Evolutionary conservation across 1,140 invertebrate genomes (phyloP).

Genomic region (Orchestia grillus): DNA sequence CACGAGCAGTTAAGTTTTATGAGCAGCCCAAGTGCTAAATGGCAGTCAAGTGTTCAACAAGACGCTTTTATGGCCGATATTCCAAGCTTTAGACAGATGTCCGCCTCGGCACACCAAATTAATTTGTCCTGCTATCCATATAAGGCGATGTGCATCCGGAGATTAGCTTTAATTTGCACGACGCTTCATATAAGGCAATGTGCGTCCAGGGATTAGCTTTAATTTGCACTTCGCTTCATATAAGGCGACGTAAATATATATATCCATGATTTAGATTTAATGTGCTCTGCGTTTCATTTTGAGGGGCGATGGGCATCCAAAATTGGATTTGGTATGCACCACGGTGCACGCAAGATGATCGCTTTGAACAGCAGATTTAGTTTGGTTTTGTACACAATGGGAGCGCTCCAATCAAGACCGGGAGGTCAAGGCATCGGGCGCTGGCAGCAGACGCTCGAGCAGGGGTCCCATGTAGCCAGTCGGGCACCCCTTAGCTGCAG

Average conservation of each 20-base stretch:
- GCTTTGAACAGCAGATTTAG: background rate
- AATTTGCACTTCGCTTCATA: background rate
- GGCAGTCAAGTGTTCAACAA: constrained; percentile 41
- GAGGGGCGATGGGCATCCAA: no score
- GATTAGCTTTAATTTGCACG: background rate
- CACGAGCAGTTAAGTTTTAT: constrained; percentile 36
- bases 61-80: constrained; percentile 50
- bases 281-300: background rate
- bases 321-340: background rate
- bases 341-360: background rate
- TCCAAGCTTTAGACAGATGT: constrained; percentile 11
- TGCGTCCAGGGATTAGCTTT: background rate
- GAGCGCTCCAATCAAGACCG: no score
- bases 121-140: background rate
- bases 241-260: background rate
- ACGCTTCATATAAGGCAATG: background rate
- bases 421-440: no score
- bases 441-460: no score
- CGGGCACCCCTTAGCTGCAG: no score
- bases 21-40: constrained; percentile 31
- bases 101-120: background rate
- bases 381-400: no score
- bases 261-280: background rate
- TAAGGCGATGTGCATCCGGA: background rate
- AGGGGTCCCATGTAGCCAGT: no score